Base-by-base conservation (phyloP, 2,797 vertebrate species). In the Austrolebias charrua region DNA sequence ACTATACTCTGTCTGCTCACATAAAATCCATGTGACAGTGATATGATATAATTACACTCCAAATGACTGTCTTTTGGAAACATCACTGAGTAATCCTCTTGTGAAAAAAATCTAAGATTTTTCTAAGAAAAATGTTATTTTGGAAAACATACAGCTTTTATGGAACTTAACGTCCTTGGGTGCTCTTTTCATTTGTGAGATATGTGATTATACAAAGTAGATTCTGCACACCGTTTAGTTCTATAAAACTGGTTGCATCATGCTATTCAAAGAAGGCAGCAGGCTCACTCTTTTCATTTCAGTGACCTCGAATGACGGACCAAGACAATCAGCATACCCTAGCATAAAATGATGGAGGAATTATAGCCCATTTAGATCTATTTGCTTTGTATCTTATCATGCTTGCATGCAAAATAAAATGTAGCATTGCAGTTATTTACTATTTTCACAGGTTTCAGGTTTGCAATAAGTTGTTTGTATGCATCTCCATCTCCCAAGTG, bases 181-280 rank as follows among this genome's bases (percentile, higher is more conserved):
- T 16, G 14, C 18, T 65, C 18, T 47, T 73, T 75, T 78, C 40
- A 70, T 81, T 73, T 63, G 8, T 19, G 28, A 57, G 53, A 63
- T 40, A 47, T 40, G 24, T 15, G 43, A 63, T 60, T 46, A 60
- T 63, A n/a, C n/a, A n/a, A n/a, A n/a, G n/a, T n/a, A 70, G 52
- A 71, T 18, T 13, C 47, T 40, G 18, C 42, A 18, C 51, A 46
- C 51, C 71, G 33, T 72, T 65, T 49, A 71, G 49, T 67, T 77
- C 73, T 60, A 44, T 58, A 53, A 70, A 69, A 76, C 52, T 66
- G 70, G 60, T 64, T 68, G 57, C 8, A 2, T 62, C 54, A 40
- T 58, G 40, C 48, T 67, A 56, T 78, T 84, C 79, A 84, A 85
- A 88, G 81, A 73, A 84, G 63, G 58, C 52, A 33, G 64, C n/a